Evolutionary conservation across 2,113 vertebrate genomes (phyloP).

Genomic region (Vulpes ferrilata): DNA sequence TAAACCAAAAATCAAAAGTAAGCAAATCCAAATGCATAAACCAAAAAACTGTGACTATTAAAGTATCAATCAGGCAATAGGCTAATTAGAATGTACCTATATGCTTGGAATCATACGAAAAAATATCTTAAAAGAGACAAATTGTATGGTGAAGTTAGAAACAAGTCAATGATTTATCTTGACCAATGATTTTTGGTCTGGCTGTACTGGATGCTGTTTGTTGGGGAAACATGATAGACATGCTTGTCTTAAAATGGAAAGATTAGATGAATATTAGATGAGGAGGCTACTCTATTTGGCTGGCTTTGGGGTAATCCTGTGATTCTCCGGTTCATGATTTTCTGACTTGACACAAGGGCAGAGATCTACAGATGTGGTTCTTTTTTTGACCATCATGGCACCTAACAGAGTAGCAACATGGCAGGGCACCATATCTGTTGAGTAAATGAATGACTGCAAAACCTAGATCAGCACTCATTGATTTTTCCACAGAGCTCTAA

Average conservation of each 20-base stretch:
- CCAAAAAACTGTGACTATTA: not conserved
- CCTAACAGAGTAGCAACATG: not conserved
- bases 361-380: not conserved
- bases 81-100: not conserved
- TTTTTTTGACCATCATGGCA: not conserved
- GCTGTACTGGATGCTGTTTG: not conserved
- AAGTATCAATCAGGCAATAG: not conserved
- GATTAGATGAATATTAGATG: not conserved
- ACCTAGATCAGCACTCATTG: not conserved
- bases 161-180: not conserved
- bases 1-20: not conserved
- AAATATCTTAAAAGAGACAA: not conserved
- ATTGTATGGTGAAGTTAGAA: not conserved
- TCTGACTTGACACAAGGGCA: not conserved
- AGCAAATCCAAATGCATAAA: slow-evolving; percentile 31
- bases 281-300: not conserved
- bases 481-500: not conserved
- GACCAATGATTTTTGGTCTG: not conserved
- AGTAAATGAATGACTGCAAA: not conserved
- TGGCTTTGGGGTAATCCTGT: not conserved
- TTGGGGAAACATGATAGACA: not conserved
- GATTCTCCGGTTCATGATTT: not conserved
- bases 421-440: not conserved
- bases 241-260: not conserved
- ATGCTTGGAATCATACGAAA: slow-evolving; percentile 5